Conservation (phyloP, 2,113 vertebrate genomes). For the Amblyopsis rosae region DNA sequence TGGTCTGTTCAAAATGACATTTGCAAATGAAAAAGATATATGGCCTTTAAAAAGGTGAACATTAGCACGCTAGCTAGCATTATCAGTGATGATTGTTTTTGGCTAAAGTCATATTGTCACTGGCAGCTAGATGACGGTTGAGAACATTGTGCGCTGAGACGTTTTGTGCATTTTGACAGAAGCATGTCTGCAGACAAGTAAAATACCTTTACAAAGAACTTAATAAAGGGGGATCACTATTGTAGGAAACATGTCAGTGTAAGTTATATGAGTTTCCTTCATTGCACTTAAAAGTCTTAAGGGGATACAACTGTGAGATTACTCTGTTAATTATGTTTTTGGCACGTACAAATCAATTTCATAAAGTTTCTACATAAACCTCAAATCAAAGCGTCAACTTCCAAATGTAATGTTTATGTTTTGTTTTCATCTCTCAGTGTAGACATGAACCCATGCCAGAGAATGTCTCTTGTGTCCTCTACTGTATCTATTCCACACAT, state of each 20-base stretch:
- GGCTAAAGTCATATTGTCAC: no score
- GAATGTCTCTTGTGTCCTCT: constrained; percentile 26
- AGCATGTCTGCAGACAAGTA: background rate
- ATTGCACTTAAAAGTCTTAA: background rate
- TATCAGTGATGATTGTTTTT: no score
- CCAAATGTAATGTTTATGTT: background rate
- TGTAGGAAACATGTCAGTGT: background rate
- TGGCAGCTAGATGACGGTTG: no score
- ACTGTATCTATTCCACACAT: constrained; percentile 24
- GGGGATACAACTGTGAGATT: background rate
- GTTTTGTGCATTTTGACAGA: background rate
- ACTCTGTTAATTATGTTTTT: background rate
- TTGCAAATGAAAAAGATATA: no score
- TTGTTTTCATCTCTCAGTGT: constrained; percentile 34
- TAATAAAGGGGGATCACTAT: background rate
- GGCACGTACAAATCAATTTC: background rate
- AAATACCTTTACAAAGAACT: background rate
- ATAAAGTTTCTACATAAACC: background rate
- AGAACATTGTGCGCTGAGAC: no score
- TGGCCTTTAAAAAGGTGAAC: no score
- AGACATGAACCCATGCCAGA: constrained; percentile 29
- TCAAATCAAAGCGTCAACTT: background rate
- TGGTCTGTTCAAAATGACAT: no score
- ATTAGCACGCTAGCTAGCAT: no score
- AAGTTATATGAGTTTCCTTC: background rate